A percentile compares a stretch with the other conserved stretches of the same genome.
Evolutionary conservation across 2,888 invertebrate genomes (phyloP).

Genomic region (Dryomyza anilis): DNA sequence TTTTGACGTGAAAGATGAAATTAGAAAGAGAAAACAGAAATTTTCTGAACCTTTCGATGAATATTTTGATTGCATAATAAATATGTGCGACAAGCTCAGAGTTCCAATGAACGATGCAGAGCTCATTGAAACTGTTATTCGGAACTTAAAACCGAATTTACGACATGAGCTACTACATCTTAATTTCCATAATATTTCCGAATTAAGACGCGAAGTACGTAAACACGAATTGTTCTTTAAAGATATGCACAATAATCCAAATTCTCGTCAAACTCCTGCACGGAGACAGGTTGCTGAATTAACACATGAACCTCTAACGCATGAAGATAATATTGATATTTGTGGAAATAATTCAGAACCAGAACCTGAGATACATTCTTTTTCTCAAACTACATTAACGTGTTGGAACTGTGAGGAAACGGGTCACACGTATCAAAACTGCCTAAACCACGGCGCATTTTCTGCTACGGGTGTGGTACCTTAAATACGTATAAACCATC

Average conservation of each 20-base stretch:
- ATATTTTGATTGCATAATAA: slow-evolving; percentile 12
- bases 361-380: neutral
- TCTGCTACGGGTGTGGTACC: slow-evolving; percentile 28
- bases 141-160: slow-evolving; percentile 13
- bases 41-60: slow-evolving; percentile 13
- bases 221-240: slow-evolving; percentile 1
- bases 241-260: slow-evolving; percentile 5
- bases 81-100: slow-evolving; percentile 18
- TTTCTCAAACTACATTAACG: neutral
- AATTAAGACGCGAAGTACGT: neutral
- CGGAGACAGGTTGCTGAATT: neutral
- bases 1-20: slow-evolving; percentile 17
- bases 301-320: neutral
- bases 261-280: neutral
- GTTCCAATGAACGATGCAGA: slow-evolving; percentile 10
- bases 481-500: slow-evolving; percentile 37
- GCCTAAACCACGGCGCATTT: slow-evolving; percentile 7
- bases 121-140: slow-evolving; percentile 17
- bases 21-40: slow-evolving; percentile 11
- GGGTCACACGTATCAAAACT: slow-evolving; percentile 24
- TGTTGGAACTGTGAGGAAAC: slow-evolving; percentile 23
- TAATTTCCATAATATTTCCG: neutral
- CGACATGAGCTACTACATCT: neutral
- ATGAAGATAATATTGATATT: neutral
- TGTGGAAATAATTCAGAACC: neutral